Evolutionary conservation across 1,140 invertebrate genomes (phyloP).

Genomic region (Helicoverpa zea): DNA sequence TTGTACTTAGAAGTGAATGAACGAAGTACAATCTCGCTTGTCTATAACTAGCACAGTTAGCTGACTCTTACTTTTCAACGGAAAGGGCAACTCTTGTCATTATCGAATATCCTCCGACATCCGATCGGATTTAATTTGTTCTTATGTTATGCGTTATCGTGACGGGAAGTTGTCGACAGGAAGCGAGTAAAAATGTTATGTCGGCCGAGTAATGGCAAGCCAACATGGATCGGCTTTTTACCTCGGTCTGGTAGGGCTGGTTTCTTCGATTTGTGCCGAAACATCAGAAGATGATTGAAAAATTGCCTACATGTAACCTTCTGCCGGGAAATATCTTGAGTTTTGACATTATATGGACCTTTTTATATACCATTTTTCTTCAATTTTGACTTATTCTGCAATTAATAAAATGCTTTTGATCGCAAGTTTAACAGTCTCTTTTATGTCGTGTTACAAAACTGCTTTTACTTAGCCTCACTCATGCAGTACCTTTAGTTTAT

Average conservation of each 20-base stretch:
- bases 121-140: slow-evolving; percentile 63
- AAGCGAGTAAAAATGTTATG: slow-evolving; percentile 62
- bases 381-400: too few species aligned
- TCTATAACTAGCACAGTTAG: slow-evolving; percentile 19
- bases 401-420: too few species aligned
- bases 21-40: too few species aligned
- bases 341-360: not conserved
- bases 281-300: not conserved
- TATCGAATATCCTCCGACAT: slow-evolving; percentile 61
- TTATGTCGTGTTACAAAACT: too few species aligned
- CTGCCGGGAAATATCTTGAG: not conserved
- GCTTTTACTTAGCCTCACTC: too few species aligned
- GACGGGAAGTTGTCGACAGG: slow-evolving; percentile 62
- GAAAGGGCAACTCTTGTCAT: slow-evolving; percentile 60
- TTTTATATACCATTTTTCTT: too few species aligned
- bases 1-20: not conserved
- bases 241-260: slow-evolving; percentile 26
- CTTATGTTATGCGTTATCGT: slow-evolving; percentile 59
- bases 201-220: slow-evolving; percentile 56
- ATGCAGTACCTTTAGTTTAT: not conserved
- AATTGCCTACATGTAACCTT: not conserved
- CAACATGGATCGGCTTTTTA: slow-evolving; percentile 53
- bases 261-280: not conserved
- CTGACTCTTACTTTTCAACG: slow-evolving; percentile 52
- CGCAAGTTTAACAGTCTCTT: too few species aligned